These are phyloP conservation scores for Triplophysa tibetana DNA, from an alignment of 2,113 vertebrate genomes.

Conservation along the genomic window DNA sequence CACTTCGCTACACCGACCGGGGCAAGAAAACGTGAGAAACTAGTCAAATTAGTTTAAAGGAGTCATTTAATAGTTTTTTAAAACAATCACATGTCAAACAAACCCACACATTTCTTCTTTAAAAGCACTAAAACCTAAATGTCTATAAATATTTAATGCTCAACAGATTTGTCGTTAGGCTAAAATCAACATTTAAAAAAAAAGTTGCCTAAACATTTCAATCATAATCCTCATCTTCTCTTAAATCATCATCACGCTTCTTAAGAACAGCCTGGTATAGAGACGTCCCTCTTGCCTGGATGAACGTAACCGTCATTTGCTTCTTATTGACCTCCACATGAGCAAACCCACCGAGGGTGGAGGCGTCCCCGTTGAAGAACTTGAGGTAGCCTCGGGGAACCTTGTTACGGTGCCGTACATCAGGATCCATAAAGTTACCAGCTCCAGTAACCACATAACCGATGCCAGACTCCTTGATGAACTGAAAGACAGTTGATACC, in stretches of 20 bases:
- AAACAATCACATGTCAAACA: background rate
- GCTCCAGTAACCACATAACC: constrained; percentile 88
- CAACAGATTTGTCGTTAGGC: no score
- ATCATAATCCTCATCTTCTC: background rate
- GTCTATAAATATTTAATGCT: background rate
- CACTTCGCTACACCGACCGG: no score
- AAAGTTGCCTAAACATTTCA: no score
- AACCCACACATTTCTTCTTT: background rate
- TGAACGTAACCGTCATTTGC: constrained; percentile 79
- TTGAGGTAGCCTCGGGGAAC: constrained; percentile 81
- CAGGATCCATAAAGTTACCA: constrained; percentile 88
- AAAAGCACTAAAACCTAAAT: background rate
- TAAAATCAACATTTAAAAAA: constrained; percentile 25
- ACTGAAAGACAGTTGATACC: constrained; percentile 65
- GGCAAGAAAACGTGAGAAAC: background rate
- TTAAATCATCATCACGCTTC: constrained; percentile 48
- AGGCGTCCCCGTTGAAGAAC: constrained; percentile 79
- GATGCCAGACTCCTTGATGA: constrained; percentile 76
- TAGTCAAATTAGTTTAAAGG: background rate
- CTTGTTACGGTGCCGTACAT: constrained; percentile 69
- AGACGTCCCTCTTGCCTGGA: constrained; percentile 82
- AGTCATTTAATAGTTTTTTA: background rate
- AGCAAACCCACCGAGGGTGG: constrained; percentile 82
- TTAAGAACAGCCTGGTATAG: constrained; percentile 81
- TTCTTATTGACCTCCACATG: constrained; percentile 78